phyloP scores from a whole-genome alignment of 2,113 vertebrate species.

The Madoqua kirkii region DNA sequence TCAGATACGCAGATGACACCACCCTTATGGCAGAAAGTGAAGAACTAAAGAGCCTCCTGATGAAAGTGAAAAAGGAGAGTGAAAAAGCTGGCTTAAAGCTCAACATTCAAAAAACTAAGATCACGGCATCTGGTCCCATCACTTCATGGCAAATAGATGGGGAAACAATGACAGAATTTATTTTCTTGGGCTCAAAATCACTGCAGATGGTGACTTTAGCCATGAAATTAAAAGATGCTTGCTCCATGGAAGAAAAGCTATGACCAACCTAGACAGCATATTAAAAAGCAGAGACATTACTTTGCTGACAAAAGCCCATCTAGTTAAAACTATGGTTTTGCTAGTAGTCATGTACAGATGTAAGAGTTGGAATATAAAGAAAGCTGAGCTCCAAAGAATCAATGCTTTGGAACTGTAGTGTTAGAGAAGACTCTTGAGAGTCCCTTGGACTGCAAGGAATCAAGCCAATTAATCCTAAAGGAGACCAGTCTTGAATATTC shows the following conservation, averaged over 20 bases:
- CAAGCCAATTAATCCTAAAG: neutral
- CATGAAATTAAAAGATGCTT: neutral
- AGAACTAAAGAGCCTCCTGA: neutral
- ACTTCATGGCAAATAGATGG: neutral
- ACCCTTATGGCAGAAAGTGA: neutral
- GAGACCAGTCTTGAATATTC: neutral
- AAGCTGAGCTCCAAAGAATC: neutral
- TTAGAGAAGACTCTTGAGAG: neutral
- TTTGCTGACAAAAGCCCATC: neutral
- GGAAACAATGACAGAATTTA: neutral
- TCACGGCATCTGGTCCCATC: neutral
- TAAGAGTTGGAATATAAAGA: neutral
- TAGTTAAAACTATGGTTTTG: neutral
- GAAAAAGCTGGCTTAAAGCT: neutral
- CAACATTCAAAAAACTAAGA: neutral
- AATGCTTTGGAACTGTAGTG: neutral
- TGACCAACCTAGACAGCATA: neutral
- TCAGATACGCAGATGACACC: neutral
- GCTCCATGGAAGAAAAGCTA: neutral
- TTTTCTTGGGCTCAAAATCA: neutral
- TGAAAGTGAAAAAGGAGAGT: neutral
- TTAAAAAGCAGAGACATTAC: neutral
- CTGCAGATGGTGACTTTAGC: neutral
- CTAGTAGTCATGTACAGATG: neutral
- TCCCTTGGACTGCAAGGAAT: neutral